Base-by-base conservation (phyloP, 2,797 vertebrate species). In the Amniataba percoides region DNA sequence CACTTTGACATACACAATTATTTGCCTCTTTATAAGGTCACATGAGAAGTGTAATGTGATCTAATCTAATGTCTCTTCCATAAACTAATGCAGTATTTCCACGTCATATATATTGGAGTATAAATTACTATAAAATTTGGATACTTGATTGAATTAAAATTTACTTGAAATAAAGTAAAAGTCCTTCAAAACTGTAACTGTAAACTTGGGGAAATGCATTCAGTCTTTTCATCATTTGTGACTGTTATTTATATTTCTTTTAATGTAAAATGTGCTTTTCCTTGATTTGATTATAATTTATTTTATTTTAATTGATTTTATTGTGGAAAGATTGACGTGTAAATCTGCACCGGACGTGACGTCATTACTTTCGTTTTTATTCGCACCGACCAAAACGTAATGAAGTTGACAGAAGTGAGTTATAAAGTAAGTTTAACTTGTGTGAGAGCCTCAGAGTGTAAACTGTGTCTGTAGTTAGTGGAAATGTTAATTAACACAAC, bases 301-400 rank as follows among this genome's bases (percentile, higher is more conserved):
- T n/a, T 31, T 18, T 43, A 36, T 7, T 27, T 21, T 4, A 46
- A 19, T 15, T 23, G 5, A 27, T 67, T 77, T 56, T 73, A 72
- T 51, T 73, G 3, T 27, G 46, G 2, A 64, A 12, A 9, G 18
- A 2, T 2, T 11, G 1, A n/a, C 2, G 1, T 18, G 8, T 57
- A 15, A 21, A 36, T 14, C 3, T 19, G 1, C 0, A 64, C 36
- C 78, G 81, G 84, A 75, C 1, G 0, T 86, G 84, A 77, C 78
- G 78, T 51, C 18, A 7, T 52, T 16, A 58, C 19, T 80, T 78
- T 78, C 68, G 23, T 1, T 75, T 83, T 67, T 3, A 7, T 2
- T 8, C 15, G 5, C 12, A 2, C 4, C 4, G 12, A 13, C 34
- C 3, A 31, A 19, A n/a, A 70, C 10, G 49, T 18, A 10, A 55